These are phyloP conservation scores for Bathynomus jamesi DNA, from an alignment of 1,140 invertebrate species.

Conservation along the genomic window DNA sequence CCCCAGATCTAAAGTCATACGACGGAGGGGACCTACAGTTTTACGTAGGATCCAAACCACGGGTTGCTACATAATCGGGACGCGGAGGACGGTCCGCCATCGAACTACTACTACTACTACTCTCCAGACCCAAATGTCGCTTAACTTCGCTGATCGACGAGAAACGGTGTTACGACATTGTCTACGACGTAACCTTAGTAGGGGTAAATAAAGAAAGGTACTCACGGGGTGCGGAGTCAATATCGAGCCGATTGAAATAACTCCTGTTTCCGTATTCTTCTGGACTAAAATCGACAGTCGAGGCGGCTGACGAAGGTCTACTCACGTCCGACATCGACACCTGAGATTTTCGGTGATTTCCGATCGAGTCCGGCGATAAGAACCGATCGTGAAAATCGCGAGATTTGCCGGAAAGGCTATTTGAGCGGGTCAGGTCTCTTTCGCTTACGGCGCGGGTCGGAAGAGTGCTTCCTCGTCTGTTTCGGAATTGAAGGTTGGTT, in stretches of 20 bases:
- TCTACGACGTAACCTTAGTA: no score
- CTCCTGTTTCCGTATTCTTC: conserved; percentile 28
- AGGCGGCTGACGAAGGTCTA: conserved; percentile 34
- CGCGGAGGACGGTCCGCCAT: no score
- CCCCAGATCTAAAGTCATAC: no score
- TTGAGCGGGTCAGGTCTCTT: conserved; percentile 41
- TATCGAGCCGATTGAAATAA: conserved; percentile 20
- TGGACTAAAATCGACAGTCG: conserved; percentile 35
- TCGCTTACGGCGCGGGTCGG: conserved; percentile 48
- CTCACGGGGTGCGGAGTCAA: conserved; percentile 33
- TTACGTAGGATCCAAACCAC: no score
- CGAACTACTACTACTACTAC: no score
- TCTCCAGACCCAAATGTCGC: no score
- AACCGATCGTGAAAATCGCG: conserved; percentile 4
- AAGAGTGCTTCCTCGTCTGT: conserved; percentile 27
- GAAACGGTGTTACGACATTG: no score
- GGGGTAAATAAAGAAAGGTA: no score
- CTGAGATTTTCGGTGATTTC: neutral
- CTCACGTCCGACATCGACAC: conserved; percentile 27
- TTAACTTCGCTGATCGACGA: no score
- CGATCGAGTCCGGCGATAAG: neutral
- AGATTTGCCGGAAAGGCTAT: conserved; percentile 21
- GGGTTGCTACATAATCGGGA: no score
- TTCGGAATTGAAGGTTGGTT: no score
- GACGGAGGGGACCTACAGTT: no score